Conservation (phyloP, 53 echinoderm and acorn worm genomes). For the Holothuria scabra region DNA sequence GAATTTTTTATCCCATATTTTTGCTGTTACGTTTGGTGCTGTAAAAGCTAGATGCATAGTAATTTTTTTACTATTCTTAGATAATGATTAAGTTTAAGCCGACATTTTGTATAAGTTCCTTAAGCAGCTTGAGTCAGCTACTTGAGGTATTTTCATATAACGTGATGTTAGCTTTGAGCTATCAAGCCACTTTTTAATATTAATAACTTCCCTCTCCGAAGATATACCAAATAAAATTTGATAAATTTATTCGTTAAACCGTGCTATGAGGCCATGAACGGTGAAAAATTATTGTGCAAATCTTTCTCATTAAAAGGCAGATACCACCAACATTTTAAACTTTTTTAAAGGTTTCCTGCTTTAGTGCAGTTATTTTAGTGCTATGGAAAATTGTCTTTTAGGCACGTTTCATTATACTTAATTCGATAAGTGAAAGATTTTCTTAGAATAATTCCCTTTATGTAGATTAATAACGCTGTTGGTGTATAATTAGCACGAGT, state of each 20-base stretch:
- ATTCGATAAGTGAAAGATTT: too few species aligned
- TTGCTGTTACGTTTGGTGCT: constrained; percentile 1
- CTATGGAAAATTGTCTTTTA: too few species aligned
- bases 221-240: not conserved
- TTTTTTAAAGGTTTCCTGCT: too few species aligned
- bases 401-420: too few species aligned
- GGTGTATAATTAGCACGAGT: too few species aligned
- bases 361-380: too few species aligned
- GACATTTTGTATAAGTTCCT: not conserved
- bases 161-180: not conserved
- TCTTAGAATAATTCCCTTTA: too few species aligned
- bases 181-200: not conserved
- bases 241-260: not conserved
- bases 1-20: constrained; percentile 14
- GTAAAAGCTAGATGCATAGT: not conserved
- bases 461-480: too few species aligned
- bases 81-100: not conserved
- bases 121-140: not conserved
- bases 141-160: constrained; percentile 7
- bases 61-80: not conserved
- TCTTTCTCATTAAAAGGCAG: too few species aligned
- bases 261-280: not conserved
- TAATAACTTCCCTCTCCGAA: not conserved
- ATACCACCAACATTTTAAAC: too few species aligned
- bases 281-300: too few species aligned